Percentiles rank a stretch among this genome's conserved stretches.
Conservation (phyloP, 2,113 vertebrate species). For the Crotalus viridis region DNA sequence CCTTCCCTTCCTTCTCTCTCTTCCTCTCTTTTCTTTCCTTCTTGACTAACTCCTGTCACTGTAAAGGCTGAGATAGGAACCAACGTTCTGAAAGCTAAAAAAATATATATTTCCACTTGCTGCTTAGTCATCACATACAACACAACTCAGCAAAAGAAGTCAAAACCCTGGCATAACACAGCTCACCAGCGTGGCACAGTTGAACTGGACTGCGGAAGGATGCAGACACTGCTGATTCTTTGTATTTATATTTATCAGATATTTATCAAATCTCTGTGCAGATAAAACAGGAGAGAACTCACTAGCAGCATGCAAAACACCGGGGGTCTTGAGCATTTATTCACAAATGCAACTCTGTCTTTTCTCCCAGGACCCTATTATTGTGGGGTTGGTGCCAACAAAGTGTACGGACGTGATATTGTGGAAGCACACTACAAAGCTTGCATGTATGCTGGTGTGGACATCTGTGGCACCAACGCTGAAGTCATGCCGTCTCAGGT, state of each 20-base stretch:
- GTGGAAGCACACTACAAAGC: conserved; percentile 82
- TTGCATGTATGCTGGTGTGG: conserved; percentile 77
- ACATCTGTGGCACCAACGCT: conserved; percentile 76
- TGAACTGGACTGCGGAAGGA: neutral
- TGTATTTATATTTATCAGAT: too few relatives aligned
- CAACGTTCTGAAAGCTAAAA: neutral
- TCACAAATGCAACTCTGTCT: neutral
- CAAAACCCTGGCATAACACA: neutral
- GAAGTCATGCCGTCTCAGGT: conserved; percentile 84
- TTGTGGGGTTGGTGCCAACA: conserved; percentile 82
- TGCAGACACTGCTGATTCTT: neutral
- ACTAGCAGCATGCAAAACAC: fast-evolving
- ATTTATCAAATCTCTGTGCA: neutral
- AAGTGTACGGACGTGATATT: conserved; percentile 80
- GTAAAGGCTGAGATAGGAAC: neutral
- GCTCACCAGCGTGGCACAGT: neutral
- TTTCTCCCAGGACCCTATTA: conserved; percentile 80
- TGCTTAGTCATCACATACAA: neutral
- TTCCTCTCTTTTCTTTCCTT: neutral
- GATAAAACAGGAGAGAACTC: neutral
- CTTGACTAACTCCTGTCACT: neutral
- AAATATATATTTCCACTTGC: neutral
- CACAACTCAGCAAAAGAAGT: neutral
- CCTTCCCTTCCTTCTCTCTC: too few relatives aligned
- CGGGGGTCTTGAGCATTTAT: too few relatives aligned